Base-by-base conservation (phyloP, 2,888 invertebrate genomes). In the Drosophila infuscata region DNA sequence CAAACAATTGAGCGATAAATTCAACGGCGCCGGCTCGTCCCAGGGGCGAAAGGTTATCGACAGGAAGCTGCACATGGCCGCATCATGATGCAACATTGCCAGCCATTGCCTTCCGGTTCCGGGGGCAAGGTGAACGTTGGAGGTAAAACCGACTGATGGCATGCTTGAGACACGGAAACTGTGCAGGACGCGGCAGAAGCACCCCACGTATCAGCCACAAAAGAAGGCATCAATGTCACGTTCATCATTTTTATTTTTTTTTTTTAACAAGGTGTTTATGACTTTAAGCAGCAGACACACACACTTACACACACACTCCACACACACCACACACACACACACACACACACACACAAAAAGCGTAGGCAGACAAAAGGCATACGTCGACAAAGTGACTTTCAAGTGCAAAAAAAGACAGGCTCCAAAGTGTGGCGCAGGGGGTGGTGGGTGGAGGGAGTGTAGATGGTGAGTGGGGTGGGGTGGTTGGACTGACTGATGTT, bases 161-260 rank as follows among this genome's bases (percentile, higher is more conserved):
- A 66, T 70, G 66, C 88, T 85, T 88, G 88, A 85, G 85, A 85
- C 88, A 71, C 85, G 84, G 84, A 82, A 87, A 79, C 88, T 81
- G 85, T 79, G 81, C 68, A 51, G 70, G 73, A 59, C 32, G 38
- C 52, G 15, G 38, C 51, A 43, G 30, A 30, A 35, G 54, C 35
- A 35, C 58, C 59, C 61, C 67, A 62, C 41, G 36, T 57, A 66
- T 63, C 57, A 41, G 64, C 76, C 70, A 85, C 78, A 86, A 82
- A 86, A 89, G 86, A 79, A 78, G 88, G 84, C 90, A 90, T 90
- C 91, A 91, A 90, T 91, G 91, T 91, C 91, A 91, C 91, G 91
- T 91, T 90, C 89, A 82, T 76, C 80, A 68, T 79, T 73, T 75
- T 69, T 79, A 72, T 78, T 64, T 76, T 38, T 38, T 38, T 35